A percentile compares a stretch with the other conserved stretches of the same genome.
Conservation (phyloP, 2,888 invertebrate species). For the Drosophila greeni region DNA sequence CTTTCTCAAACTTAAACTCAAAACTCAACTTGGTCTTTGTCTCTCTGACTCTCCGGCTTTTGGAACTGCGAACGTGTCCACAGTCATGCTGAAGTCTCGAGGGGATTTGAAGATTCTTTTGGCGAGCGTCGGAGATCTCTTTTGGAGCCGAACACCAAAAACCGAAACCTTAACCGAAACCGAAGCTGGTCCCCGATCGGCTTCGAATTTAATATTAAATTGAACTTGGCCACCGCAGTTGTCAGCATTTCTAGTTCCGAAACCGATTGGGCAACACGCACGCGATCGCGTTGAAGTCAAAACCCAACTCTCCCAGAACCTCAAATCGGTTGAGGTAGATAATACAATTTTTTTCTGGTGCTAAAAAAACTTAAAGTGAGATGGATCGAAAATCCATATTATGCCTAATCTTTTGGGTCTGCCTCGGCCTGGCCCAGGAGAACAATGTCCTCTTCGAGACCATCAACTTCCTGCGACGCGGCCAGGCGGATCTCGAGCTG, state of each 20-base stretch:
- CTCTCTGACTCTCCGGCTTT: neutral
- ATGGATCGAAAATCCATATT: constrained; percentile 29
- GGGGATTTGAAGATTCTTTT: constrained; percentile 51
- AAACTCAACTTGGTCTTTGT: neutral
- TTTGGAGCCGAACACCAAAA: constrained; percentile 4
- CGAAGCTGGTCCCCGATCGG: constrained; percentile 25
- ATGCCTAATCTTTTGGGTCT: neutral
- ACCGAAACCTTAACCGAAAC: neutral
- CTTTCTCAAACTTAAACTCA: neutral
- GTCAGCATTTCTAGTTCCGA: constrained; percentile 72
- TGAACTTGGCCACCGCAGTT: constrained; percentile 66
- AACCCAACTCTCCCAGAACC: neutral
- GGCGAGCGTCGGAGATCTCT: constrained; percentile 14
- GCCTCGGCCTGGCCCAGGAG: constrained; percentile 34
- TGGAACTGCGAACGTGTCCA: constrained; percentile 57
- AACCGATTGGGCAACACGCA: constrained; percentile 64
- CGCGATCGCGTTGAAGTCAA: constrained; percentile 53
- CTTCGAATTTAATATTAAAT: constrained; percentile 71
- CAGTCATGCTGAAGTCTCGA: constrained; percentile 48
- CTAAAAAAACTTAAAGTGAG: too few relatives aligned
- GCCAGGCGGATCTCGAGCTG: constrained; percentile 73
- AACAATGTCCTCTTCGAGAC: constrained; percentile 72
- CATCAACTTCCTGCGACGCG: constrained; percentile 75
- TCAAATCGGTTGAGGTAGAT: too few relatives aligned
- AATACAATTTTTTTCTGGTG: constrained; percentile 12